These are phyloP conservation scores for Parotocinclus haroldoi DNA, from an alignment of 2,797 vertebrate genomes.

Conservation along the genomic window DNA sequence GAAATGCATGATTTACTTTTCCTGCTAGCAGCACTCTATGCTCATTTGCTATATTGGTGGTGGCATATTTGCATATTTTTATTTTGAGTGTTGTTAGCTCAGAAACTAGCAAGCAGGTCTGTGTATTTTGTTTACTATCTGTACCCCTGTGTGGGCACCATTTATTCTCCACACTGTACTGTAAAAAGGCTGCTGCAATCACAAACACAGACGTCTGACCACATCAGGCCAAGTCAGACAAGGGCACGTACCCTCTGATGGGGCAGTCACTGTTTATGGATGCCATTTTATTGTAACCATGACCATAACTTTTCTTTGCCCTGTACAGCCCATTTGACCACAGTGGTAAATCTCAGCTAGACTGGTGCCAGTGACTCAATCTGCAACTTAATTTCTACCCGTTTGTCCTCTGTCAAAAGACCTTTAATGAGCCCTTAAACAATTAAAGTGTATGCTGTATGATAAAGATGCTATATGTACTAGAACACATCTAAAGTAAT, in stretches of 20 bases:
- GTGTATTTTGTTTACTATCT: slow-evolving; percentile 21
- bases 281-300: slow-evolving; percentile 30
- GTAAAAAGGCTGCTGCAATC: slow-evolving; percentile 27
- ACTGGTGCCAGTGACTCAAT: slow-evolving; percentile 9
- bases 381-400: background rate
- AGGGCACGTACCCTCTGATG: slow-evolving; percentile 22
- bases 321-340: slow-evolving; percentile 17
- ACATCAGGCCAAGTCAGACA: slow-evolving; percentile 36
- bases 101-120: background rate
- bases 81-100: slow-evolving; percentile 3
- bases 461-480: no score
- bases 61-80: background rate
- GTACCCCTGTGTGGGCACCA: slow-evolving; percentile 19
- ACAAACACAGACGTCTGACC: slow-evolving; percentile 41
- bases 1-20: slow-evolving; percentile 1
- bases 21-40: background rate
- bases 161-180: slow-evolving; percentile 9
- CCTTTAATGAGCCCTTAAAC: background rate
- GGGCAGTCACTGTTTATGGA: slow-evolving; percentile 33
- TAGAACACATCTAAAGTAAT: no score
- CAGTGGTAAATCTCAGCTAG: slow-evolving; percentile 26
- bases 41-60: background rate
- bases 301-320: slow-evolving; percentile 15
- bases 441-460: background rate
- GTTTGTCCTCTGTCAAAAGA: background rate